Evolutionary conservation across 2,888 invertebrate species (phyloP).

Genomic region (Heterodera filipjevi): DNA sequence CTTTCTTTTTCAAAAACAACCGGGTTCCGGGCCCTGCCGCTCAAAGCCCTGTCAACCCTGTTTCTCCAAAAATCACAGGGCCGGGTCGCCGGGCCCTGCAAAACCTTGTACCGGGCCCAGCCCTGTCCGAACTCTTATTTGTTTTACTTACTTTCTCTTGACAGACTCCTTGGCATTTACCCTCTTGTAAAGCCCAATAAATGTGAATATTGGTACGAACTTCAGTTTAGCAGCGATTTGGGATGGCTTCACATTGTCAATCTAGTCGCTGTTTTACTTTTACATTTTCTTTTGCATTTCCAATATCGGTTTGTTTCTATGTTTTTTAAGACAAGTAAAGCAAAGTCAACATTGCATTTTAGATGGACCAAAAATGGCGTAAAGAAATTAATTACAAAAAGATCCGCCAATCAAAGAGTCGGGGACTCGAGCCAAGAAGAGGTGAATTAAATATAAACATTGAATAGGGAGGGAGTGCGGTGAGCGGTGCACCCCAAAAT

Average conservation of each 20-base stretch:
- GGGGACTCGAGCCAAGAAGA: constrained; percentile 63
- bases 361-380: constrained; percentile 56
- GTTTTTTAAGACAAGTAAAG: neutral
- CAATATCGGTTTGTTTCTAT: constrained; percentile 46
- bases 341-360: too few relatives aligned
- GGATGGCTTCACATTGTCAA: constrained; percentile 80
- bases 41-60: too few relatives aligned
- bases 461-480: too few relatives aligned
- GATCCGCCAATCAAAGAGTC: constrained; percentile 41
- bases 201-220: constrained; percentile 73
- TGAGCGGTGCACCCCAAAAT: too few relatives aligned
- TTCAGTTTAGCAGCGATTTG: constrained; percentile 73
- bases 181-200: constrained; percentile 70
- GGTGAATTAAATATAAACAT: too few relatives aligned
- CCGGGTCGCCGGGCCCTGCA: too few relatives aligned
- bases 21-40: too few relatives aligned
- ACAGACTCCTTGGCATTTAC: constrained; percentile 78
- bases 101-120: too few relatives aligned
- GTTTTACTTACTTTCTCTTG: constrained; percentile 47
- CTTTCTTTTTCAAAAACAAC: too few relatives aligned
- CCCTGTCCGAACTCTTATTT: too few relatives aligned
- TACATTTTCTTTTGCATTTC: constrained; percentile 49
- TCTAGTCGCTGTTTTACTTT: constrained; percentile 76
- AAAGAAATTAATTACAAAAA: constrained; percentile 3
- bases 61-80: too few relatives aligned